Conservation (phyloP, 2,797 vertebrate species). For the Emydoidea blandingii region DNA sequence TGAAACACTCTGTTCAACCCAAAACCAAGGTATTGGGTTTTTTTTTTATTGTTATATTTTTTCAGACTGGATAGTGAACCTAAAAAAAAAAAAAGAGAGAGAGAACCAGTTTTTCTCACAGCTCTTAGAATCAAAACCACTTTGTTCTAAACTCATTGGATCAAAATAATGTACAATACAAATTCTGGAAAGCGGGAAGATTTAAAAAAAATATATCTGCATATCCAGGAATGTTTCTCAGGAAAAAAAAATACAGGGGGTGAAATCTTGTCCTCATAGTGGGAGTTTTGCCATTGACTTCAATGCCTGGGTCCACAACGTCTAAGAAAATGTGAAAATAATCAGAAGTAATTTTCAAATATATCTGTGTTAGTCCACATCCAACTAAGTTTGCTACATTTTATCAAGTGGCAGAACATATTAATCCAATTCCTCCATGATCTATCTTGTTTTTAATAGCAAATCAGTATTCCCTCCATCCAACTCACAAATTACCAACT, state of each 20-base stretch:
- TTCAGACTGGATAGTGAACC: background rate
- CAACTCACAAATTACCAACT: background rate
- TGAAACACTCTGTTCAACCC: background rate
- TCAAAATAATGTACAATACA: background rate
- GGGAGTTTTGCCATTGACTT: background rate
- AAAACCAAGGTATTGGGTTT: background rate
- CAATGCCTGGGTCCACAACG: background rate
- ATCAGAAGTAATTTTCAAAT: background rate
- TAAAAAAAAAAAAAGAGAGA: background rate
- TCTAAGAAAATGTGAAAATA: background rate
- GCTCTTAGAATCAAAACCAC: background rate
- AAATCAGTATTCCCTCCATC: background rate
- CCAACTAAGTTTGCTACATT: background rate
- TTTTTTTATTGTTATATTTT: background rate
- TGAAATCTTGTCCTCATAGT: background rate
- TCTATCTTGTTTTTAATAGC: background rate
- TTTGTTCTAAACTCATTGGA: background rate
- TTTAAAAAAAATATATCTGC: background rate
- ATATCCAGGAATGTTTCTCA: background rate
- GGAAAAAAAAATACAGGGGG: background rate
- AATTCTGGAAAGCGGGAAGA: background rate
- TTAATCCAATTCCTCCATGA: background rate
- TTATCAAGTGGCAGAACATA: background rate
- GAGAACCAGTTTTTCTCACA: background rate
- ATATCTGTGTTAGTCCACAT: background rate